These are phyloP conservation scores for Drosophila arizonae DNA, from an alignment of 1,140 invertebrate genomes.

Conservation along the genomic window DNA sequence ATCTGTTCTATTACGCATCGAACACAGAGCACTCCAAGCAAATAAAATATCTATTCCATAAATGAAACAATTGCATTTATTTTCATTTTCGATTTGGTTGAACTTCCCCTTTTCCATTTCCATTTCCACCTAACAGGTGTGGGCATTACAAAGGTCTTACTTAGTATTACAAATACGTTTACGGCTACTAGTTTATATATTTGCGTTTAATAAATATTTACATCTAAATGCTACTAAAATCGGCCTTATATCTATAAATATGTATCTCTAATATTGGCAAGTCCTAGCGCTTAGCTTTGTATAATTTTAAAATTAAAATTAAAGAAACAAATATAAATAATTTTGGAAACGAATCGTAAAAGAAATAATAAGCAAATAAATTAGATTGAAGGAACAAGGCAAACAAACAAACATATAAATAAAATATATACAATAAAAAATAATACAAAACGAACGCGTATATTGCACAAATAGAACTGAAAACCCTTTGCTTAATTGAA, in stretches of 20 bases:
- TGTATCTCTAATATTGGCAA: constrained; percentile 23
- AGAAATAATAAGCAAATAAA: background rate
- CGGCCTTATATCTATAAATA: constrained; percentile 1
- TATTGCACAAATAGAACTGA: constrained; percentile 45
- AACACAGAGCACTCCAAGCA: constrained; percentile 35
- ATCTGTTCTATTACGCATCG: constrained; percentile 55
- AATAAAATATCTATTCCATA: constrained; percentile 53
- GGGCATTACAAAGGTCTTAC: constrained; percentile 26
- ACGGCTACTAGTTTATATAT: constrained; percentile 13
- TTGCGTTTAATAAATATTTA: constrained; percentile 29
- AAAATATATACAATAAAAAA: constrained; percentile 11
- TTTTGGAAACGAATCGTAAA: background rate
- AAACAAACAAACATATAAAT: constrained; percentile 1
- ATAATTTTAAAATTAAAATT: background rate
- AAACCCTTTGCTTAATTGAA: background rate
- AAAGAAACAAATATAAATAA: background rate
- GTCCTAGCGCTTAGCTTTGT: background rate
- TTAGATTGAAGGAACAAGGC: constrained; percentile 9
- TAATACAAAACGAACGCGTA: constrained; percentile 19
- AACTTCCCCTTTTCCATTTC: constrained; percentile 20
- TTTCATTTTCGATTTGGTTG: constrained; percentile 40
- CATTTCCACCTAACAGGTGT: constrained; percentile 43
- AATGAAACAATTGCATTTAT: constrained; percentile 56
- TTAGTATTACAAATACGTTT: constrained; percentile 22
- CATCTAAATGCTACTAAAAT: constrained; percentile 29